Evolutionary conservation across 2,888 invertebrate species (phyloP).

Genomic region (Diaphora mendica): DNA sequence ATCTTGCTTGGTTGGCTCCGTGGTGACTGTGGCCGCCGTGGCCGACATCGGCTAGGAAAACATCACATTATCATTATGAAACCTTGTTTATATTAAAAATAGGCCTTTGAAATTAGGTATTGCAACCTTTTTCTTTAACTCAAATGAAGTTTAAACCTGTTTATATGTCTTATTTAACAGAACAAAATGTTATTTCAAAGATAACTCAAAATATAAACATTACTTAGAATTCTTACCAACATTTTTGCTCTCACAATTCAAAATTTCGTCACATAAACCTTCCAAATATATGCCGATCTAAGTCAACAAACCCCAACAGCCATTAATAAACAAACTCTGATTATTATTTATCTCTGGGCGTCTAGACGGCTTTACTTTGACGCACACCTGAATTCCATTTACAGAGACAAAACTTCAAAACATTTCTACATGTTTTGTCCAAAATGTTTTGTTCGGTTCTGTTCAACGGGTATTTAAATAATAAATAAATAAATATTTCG

Average conservation of each 20-base stretch:
- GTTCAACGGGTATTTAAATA: too few species aligned
- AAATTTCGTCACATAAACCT: neutral
- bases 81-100: too few species aligned
- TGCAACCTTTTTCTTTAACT: neutral
- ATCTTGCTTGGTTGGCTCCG: too few species aligned
- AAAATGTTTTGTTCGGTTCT: neutral
- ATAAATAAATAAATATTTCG: too few species aligned
- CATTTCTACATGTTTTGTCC: neutral
- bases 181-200: neutral
- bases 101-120: too few species aligned
- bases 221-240: neutral
- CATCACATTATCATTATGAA: too few species aligned
- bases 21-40: too few species aligned
- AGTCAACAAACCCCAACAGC: constrained; percentile 1
- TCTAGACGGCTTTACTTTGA: neutral
- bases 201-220: neutral
- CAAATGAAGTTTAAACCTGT: neutral
- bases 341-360: constrained; percentile 5
- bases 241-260: neutral
- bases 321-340: constrained; percentile 10
- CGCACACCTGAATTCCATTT: neutral
- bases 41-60: too few species aligned
- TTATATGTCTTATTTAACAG: neutral
- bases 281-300: neutral
- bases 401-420: neutral